Evolutionary conservation across 2,113 vertebrate genomes (phyloP), one percentile per base, ranked within the genome.

Genomic region (Ardeotis arabs): DNA sequence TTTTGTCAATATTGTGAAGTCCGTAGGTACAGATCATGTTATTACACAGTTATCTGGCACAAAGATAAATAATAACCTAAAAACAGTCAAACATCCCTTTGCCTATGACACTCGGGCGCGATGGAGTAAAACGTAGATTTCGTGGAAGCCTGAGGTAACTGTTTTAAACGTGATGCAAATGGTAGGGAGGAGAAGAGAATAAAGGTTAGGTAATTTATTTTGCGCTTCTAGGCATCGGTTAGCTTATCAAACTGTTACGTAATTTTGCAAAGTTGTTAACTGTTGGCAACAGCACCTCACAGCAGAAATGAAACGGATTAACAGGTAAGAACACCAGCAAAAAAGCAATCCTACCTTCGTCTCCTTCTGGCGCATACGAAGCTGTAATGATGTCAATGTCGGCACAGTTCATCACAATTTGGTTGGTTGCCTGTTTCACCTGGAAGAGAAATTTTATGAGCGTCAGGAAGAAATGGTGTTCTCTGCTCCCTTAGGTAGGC

Each of bases 341-440:
- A 44, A 80, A 53, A 31, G 8, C 52, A 58, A 10, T 60, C 98
- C 98, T 97, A 99, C 99, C 99, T 98, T 99, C 99, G 17, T 99
- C 99, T 96, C 99, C 99, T 49, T 99, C 97, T 44, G 99, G 99
- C 37, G 95, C 99, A 87, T 99, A 99, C 60, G 99, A 99, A 78
- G 99, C 99, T 63, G 99, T 99, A 96, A 99, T 99, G 96, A 99
- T 99, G 98, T 99, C 99, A 72, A 99, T 99, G 98, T 99, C 99
- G 41, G 99, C 99, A 84, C 99, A 99, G 98, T 99, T 99, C 99
- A 99, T 99, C 98, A 99, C 99, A 95, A 99, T 99, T 95, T 99
- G 99, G 98, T 99, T 99, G 85, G 99, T 99, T 41, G 98, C 98
- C 96, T 99, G 99, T 94, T 98, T 99, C 91, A 99, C 99, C 99